These are phyloP conservation scores for Cromileptes altivelis DNA, from an alignment of 2,113 vertebrate genomes.

Conservation along the genomic window DNA sequence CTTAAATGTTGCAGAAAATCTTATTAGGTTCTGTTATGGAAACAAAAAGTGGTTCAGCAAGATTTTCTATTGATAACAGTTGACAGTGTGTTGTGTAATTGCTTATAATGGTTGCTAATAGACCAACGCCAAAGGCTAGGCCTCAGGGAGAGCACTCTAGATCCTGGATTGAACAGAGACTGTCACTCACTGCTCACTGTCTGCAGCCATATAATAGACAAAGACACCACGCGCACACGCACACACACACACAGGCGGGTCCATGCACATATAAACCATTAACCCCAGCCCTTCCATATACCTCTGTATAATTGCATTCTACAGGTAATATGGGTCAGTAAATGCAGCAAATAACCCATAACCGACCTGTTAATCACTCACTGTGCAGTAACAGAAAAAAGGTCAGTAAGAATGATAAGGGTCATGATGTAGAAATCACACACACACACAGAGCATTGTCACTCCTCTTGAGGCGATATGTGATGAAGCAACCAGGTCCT, in stretches of 20 bases:
- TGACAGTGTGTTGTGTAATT: constrained; percentile 40
- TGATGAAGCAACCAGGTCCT: constrained; percentile 29
- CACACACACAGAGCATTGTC: constrained; percentile 16
- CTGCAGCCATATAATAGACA: background rate
- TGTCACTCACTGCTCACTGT: constrained; percentile 43
- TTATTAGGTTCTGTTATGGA: background rate
- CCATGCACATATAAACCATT: constrained; percentile 47
- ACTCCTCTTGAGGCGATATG: constrained; percentile 26
- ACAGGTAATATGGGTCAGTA: constrained; percentile 34
- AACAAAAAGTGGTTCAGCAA: background rate
- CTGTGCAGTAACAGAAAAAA: constrained; percentile 34
- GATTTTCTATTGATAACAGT: constrained; percentile 16
- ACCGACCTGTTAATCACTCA: constrained; percentile 49
- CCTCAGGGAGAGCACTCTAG: constrained; percentile 34
- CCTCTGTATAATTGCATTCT: constrained; percentile 49
- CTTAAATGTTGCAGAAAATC: constrained; percentile 29
- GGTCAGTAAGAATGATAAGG: constrained; percentile 48
- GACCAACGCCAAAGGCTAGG: constrained; percentile 21
- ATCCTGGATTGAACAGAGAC: constrained; percentile 17
- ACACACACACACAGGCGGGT: background rate
- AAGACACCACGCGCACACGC: constrained; percentile 1
- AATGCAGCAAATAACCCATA: constrained; percentile 53
- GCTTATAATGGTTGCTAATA: constrained; percentile 48
- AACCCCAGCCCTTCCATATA: constrained; percentile 34
- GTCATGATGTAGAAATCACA: constrained; percentile 32